Evolutionary conservation across 1,140 invertebrate genomes (phyloP), one percentile per base, ranked within the genome.

Genomic region (Alviniconcha marisindica): DNA sequence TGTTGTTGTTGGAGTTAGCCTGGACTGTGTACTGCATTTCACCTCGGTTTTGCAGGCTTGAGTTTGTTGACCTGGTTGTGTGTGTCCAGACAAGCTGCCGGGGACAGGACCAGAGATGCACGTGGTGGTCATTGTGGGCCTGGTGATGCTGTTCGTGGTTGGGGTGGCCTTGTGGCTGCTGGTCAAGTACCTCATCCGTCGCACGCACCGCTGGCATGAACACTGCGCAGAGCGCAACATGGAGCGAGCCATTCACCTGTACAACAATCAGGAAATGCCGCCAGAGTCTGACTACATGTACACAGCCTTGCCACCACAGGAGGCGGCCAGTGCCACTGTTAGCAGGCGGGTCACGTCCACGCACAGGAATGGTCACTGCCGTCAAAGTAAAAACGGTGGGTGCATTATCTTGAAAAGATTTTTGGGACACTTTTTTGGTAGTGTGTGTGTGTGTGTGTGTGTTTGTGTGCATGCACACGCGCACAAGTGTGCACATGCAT

Each of bases 241-340:
- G 77, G 81, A 79, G 31, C 33, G 78, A 28, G 86, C 86, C n/a
- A 81, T 87, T 51, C 66, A 77, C 56, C 63, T 86, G 14, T 84
- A 84, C 69, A 84, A 84, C 69, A 84, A 71, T 31, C 86, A 87
- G 60, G 83, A 84, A 60, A 63, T 77, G 7, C 51, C 74, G 31
- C 63, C 66, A 21, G 82, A 86, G 51, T 77, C 73, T 5, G 80
- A 79, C 14, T 54, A 77, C 18, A 77, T 77, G 48, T 79, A 83
- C 66, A 83, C 82, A 33, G 48, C 82, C 1, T 33, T 83, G 42
- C 82, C 82, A 5, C 38, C 31, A 10, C 73, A 31, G 40, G 73
- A 76, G 24, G 63, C 31, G 12, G 18, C 18, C 7, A n/a, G n/a
- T n/a, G n/a, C n/a, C n/a, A n/a, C n/a, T n/a, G n/a, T n/a, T n/a